These are phyloP conservation scores for Cyprinodon brontotheroides DNA, from an alignment of 2,113 vertebrate genomes.

Conservation along the genomic window DNA sequence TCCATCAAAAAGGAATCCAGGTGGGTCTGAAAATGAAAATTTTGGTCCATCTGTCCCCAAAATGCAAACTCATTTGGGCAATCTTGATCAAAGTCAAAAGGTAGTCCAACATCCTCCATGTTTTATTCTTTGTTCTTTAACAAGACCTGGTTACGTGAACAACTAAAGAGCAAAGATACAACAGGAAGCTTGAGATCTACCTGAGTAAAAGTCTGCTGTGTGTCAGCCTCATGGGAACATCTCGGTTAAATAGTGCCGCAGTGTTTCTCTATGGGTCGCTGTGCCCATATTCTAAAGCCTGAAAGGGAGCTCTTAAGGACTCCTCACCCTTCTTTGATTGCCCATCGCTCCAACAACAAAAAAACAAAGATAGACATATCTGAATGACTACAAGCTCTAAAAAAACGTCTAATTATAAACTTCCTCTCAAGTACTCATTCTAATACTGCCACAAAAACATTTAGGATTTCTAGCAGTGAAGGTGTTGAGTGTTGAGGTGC, in stretches of 20 bases:
- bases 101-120: conserved; percentile 75
- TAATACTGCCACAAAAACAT: conserved; percentile 73
- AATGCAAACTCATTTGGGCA: conserved; percentile 66
- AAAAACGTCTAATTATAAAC: conserved; percentile 78
- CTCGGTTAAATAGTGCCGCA: conserved; percentile 75
- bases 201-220: conserved; percentile 32
- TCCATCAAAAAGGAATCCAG: conserved; percentile 73
- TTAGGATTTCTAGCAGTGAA: conserved; percentile 24
- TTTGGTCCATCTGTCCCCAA: conserved; percentile 74
- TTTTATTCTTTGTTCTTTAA: background rate
- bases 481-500: conserved; percentile 37
- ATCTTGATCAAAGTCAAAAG: conserved; percentile 74
- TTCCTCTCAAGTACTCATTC: conserved; percentile 68
- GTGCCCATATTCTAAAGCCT: conserved; percentile 62
- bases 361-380: conserved; percentile 71
- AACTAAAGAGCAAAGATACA: background rate
- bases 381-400: conserved; percentile 52
- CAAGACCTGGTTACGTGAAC: background rate
- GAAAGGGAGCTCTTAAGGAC: conserved; percentile 73
- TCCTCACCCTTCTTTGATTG: conserved; percentile 58
- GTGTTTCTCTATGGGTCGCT: conserved; percentile 58
- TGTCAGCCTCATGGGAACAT: conserved; percentile 35
- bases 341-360: conserved; percentile 59
- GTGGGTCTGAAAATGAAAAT: conserved; percentile 63
- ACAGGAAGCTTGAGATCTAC: background rate